Percentiles rank a stretch among this genome's conserved stretches.
Evolutionary conservation across 1,140 invertebrate species (phyloP).

Genomic region (Cotesia glomerata): DNA sequence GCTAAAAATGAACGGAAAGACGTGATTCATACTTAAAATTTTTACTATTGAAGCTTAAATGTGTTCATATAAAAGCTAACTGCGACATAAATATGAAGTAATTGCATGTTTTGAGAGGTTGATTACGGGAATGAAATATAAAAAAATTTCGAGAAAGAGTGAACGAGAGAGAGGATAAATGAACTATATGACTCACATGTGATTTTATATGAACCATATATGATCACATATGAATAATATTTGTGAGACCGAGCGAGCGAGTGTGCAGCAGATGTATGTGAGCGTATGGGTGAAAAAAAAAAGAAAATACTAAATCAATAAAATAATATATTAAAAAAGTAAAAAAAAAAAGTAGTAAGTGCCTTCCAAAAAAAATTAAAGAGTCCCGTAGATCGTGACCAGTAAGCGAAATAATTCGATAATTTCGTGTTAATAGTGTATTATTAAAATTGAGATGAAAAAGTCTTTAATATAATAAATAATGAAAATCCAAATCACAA

Average conservation of each 20-base stretch:
- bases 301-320: slow-evolving; percentile 46
- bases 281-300: background rate
- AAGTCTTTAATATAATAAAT: background rate
- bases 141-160: slow-evolving; percentile 36
- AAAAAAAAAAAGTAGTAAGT: slow-evolving; percentile 64
- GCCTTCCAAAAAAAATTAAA: slow-evolving; percentile 60
- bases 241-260: slow-evolving; percentile 21
- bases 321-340: slow-evolving; percentile 54
- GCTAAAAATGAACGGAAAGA: slow-evolving; percentile 36
- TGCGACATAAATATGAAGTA: too few species aligned
- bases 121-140: slow-evolving; percentile 34
- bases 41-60: slow-evolving; percentile 56
- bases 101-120: slow-evolving; percentile 23
- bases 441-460: slow-evolving; percentile 22
- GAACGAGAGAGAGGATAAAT: slow-evolving; percentile 5
- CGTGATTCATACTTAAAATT: slow-evolving; percentile 47
- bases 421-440: slow-evolving; percentile 49
- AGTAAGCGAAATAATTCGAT: slow-evolving; percentile 58
- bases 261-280: slow-evolving; percentile 31
- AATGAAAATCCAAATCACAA: slow-evolving; percentile 6
- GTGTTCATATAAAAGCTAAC: slow-evolving; percentile 39
- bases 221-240: slow-evolving; percentile 3
- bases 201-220: too few species aligned
- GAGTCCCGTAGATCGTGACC: slow-evolving; percentile 65
- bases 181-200: background rate